These are phyloP conservation scores for Parnassius glacialis DNA, from an alignment of 2,888 invertebrate genomes.

Conservation along the genomic window DNA sequence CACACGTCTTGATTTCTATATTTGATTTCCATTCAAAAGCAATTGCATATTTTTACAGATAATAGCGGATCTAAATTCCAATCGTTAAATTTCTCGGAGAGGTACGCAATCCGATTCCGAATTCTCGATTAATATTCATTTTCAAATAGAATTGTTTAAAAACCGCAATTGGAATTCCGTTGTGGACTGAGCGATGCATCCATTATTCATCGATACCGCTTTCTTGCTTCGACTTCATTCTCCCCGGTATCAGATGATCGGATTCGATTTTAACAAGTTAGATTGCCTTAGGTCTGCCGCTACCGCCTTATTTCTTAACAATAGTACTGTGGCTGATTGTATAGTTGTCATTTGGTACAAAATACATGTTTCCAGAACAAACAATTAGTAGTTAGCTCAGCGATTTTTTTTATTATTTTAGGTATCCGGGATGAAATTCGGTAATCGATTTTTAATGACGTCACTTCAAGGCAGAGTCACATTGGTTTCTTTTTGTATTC, in stretches of 20 bases:
- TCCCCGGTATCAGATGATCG: conserved; percentile 46
- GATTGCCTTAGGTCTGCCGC: conserved; percentile 46
- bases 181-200: conserved; percentile 36
- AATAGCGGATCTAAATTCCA: conserved; percentile 30
- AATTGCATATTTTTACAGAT: conserved; percentile 4
- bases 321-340: neutral
- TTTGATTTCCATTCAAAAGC: conserved; percentile 3
- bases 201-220: conserved; percentile 55
- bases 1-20: conserved; percentile 8
- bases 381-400: too few species aligned
- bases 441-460: too few species aligned
- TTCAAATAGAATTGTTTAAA: conserved; percentile 39
- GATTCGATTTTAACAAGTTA: conserved; percentile 61
- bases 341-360: too few species aligned
- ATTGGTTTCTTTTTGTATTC: too few species aligned
- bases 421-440: too few species aligned
- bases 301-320: conserved; percentile 31
- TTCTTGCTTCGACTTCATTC: conserved; percentile 41
- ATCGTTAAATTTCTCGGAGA: conserved; percentile 26
- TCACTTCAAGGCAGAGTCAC: too few species aligned
- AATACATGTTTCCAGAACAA: too few species aligned
- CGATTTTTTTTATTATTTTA: too few species aligned
- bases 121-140: conserved; percentile 35
- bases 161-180: conserved; percentile 42
- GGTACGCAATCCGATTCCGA: conserved; percentile 26